Evolutionary conservation across 2,113 vertebrate species (phyloP).

Genomic region (Pteronura brasiliensis): DNA sequence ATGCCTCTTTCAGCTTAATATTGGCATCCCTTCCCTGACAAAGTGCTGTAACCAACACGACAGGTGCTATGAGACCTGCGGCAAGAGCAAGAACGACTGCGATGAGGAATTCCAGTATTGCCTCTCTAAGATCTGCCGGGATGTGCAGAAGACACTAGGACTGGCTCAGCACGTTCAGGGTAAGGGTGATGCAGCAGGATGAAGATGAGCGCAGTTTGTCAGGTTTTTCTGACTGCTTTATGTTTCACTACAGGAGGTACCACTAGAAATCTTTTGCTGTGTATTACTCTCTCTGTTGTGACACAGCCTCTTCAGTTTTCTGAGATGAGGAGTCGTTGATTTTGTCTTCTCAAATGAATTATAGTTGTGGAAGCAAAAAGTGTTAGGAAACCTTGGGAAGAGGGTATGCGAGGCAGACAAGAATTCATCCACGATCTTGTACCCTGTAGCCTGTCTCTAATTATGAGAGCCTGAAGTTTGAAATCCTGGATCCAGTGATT

Average conservation of each 20-base stretch:
- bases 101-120: constrained; percentile 94
- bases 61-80: constrained; percentile 95
- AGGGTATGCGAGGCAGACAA: neutral
- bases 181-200: constrained; percentile 58
- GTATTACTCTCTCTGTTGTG: neutral
- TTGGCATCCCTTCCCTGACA: constrained; percentile 98
- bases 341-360: neutral
- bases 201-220: accelerated
- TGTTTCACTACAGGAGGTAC: neutral
- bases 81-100: constrained; percentile 91
- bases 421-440: neutral
- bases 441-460: neutral
- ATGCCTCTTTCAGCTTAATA: constrained; percentile 88
- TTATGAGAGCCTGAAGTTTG: neutral
- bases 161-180: constrained; percentile 92
- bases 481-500: neutral
- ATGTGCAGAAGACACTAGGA: constrained; percentile 94
- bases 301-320: neutral
- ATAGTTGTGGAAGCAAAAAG: neutral
- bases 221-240: neutral
- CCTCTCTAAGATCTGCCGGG: constrained; percentile 93
- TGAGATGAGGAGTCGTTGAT: neutral
- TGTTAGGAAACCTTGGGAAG: neutral
- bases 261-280: neutral
- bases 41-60: constrained; percentile 97